Conservation (phyloP, 1,140 invertebrate genomes). For the Lucilia cuprina region DNA sequence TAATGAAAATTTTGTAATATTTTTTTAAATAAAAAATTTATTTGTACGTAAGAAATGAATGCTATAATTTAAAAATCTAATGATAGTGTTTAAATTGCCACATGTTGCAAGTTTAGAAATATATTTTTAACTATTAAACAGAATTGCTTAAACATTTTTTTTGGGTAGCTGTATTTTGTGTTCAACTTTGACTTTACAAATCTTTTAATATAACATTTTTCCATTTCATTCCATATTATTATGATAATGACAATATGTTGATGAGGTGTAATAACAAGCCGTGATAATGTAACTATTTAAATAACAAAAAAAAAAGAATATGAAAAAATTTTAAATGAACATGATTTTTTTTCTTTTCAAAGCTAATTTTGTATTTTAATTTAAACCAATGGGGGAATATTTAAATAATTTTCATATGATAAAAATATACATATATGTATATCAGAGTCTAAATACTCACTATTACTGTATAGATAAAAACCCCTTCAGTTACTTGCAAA, state of each 20-base stretch:
- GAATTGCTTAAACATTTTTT: no score
- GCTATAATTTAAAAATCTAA: no score
- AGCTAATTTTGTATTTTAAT: not conserved
- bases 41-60: no score
- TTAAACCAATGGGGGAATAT: not conserved
- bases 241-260: not conserved
- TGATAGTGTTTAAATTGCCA: no score
- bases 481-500: not conserved
- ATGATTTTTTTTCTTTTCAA: not conserved
- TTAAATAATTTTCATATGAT: not conserved
- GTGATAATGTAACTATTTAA: slow-evolving; percentile 7
- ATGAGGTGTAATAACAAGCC: slow-evolving; percentile 11
- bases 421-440: not conserved
- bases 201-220: not conserved
- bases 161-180: no score
- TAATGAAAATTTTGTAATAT: no score
- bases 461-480: not conserved
- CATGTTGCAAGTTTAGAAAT: no score
- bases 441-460: not conserved
- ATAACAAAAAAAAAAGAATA: not conserved
- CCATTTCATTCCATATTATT: not conserved
- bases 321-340: not conserved
- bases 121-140: no score
- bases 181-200: no score
- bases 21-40: no score